phyloP scores from a whole-genome alignment of 2,888 invertebrate genomes.

The Galeruca laticollis region DNA sequence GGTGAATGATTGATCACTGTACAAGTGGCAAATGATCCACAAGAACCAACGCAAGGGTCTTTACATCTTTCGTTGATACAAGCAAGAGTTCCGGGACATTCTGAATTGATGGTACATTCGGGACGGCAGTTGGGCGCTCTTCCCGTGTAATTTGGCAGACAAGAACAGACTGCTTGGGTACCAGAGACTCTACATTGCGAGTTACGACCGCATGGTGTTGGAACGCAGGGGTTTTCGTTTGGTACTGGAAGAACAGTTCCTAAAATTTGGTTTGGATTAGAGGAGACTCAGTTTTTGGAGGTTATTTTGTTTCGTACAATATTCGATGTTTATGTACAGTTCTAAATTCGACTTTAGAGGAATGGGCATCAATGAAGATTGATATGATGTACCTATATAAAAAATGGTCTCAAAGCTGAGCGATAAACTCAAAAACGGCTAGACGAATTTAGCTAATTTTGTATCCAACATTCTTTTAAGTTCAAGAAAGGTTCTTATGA shows the following conservation, averaged over 20 bases:
- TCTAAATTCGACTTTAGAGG: not conserved
- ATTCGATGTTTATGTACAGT: not conserved
- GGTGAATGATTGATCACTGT: conserved; percentile 87
- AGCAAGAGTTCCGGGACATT: conserved; percentile 86
- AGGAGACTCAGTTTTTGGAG: no score
- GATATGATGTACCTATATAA: no score
- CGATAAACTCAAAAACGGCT: no score
- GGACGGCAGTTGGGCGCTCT: conserved; percentile 88
- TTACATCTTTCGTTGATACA: conserved; percentile 85
- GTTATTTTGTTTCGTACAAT: not conserved
- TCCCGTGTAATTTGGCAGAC: conserved; percentile 82
- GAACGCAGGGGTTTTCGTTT: conserved; percentile 80
- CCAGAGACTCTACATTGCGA: conserved; percentile 84
- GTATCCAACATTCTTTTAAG: no score
- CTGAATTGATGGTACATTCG: conserved; percentile 86
- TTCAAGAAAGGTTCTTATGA: no score
- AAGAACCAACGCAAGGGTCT: conserved; percentile 88
- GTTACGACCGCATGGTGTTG: conserved; percentile 87
- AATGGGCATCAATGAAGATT: no score
- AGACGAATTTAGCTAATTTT: no score
- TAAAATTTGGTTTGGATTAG: conserved; percentile 50
- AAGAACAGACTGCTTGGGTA: conserved; percentile 84
- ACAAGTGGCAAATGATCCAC: conserved; percentile 83
- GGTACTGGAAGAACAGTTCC: conserved; percentile 68
- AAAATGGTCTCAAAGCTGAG: no score